phyloP scores from a whole-genome alignment of 2,113 vertebrate species.

The Saccopteryx leptura region DNA sequence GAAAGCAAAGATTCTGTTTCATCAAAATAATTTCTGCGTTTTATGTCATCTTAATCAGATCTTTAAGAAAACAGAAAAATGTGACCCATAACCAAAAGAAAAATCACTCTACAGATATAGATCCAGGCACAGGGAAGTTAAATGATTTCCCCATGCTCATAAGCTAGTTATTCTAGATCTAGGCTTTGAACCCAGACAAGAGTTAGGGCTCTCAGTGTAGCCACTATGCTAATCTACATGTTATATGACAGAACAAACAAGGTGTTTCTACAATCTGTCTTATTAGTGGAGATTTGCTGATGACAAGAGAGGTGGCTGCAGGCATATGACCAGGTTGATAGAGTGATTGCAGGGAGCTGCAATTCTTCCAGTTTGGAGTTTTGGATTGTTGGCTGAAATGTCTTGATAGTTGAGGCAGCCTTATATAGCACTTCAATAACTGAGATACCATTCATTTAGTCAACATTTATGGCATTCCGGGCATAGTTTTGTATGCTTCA shows the following conservation, averaged over 20 bases:
- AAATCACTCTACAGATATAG: slow-evolving; percentile 26
- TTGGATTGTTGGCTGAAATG: neutral
- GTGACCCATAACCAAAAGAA: neutral
- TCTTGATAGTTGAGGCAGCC: neutral
- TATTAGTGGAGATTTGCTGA: neutral
- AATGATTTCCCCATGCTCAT: neutral
- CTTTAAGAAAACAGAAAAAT: neutral
- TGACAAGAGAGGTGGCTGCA: neutral
- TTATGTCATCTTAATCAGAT: neutral
- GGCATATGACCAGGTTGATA: neutral
- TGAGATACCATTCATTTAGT: neutral
- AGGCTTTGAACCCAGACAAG: neutral
- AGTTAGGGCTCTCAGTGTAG: neutral
- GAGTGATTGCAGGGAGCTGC: neutral
- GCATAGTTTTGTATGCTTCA: slow-evolving; percentile 14
- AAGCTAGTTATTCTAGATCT: neutral
- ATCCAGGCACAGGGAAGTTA: neutral
- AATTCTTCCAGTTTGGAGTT: neutral
- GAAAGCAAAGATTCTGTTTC: neutral
- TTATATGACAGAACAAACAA: neutral
- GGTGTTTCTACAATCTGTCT: neutral
- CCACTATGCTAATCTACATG: neutral
- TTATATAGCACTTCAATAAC: neutral
- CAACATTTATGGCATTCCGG: neutral
- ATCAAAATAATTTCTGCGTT: neutral